Evolutionary conservation across 2,888 invertebrate genomes (phyloP).

Genomic region (Flexamia atlantica): DNA sequence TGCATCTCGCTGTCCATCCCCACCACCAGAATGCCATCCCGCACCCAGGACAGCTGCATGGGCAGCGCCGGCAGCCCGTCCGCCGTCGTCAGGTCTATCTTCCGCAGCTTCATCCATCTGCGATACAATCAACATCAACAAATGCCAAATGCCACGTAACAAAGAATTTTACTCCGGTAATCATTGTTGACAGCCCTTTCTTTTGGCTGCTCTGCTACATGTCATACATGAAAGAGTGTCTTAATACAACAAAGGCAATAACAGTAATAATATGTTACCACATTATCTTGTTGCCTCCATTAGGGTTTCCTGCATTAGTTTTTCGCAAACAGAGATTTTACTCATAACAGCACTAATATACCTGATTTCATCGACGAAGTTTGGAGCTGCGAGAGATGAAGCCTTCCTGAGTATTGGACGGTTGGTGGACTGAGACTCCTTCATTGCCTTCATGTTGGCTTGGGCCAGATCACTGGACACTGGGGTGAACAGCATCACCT

Average conservation of each 20-base stretch:
- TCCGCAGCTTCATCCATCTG: slow-evolving; percentile 96
- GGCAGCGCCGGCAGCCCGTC: slow-evolving; percentile 98
- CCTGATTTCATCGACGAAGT: slow-evolving; percentile 94
- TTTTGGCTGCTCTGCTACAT: too few species aligned
- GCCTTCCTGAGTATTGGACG: slow-evolving; percentile 93
- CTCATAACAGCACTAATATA: too few species aligned
- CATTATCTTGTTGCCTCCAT: too few species aligned
- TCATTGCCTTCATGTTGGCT: slow-evolving; percentile 95
- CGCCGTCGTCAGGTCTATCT: slow-evolving; percentile 93
- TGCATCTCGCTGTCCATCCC: slow-evolving; percentile 99
- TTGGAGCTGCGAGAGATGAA: slow-evolving; percentile 92
- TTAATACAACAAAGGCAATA: too few species aligned
- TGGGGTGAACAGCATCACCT: slow-evolving; percentile 93
- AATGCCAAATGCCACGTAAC: too few species aligned
- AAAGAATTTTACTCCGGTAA: too few species aligned
- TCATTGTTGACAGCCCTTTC: too few species aligned
- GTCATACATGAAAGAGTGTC: too few species aligned
- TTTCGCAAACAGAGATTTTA: too few species aligned
- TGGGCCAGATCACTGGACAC: slow-evolving; percentile 97
- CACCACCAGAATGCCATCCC: slow-evolving; percentile 98
- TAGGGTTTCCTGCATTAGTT: too few species aligned
- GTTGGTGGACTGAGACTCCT: slow-evolving; percentile 89
- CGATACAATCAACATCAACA: too few species aligned
- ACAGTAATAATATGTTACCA: too few species aligned
- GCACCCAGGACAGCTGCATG: slow-evolving; percentile 99